Base-by-base conservation (phyloP, 1,140 invertebrate genomes). In the Parapsyche elsis region DNA sequence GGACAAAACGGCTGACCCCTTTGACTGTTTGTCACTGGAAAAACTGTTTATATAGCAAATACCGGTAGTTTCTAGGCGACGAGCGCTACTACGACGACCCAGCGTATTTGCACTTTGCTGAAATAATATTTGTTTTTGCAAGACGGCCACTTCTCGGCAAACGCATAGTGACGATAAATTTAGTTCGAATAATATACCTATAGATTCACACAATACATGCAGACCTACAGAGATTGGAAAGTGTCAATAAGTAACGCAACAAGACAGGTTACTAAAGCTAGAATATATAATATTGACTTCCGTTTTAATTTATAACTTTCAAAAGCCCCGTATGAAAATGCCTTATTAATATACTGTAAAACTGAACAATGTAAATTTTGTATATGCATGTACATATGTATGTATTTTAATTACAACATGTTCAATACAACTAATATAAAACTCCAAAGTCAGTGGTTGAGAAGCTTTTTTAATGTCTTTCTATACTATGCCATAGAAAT, bases 81-180 rank as follows among this genome's bases (percentile, higher is more conserved):
- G 12, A 30, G 59, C 21, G 16, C 30, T 67, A 53, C 76, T 45
- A 24, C 76, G 23, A 77, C 45, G 44, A 24, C 75, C 59, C 75
- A 76, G 57, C 61, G 53, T 79, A 57, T 79, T 79, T 79, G 78
- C 78, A 12, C 67, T 79, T 5, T 24, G 71, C 78, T 53, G 53
- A 79, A 71, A 71, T 73, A 79, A 79, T 79, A 79, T 79, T 79
- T 79, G 71, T 74, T 79, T 79, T 79, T 26, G 78, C 70, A 71
- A 73, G 21, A 44, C 78, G 78, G 49, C 45, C 53, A 57, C 45
- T 79, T 71, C 67, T n/a, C 76, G n/a, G 21, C 45, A 70, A 78
- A 73, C 67, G 78, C 71, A 79, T 30, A 45, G 44, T 74, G 67
- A 79, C 78, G 70, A 45, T 19, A 45, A 44, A 77, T 67, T 67